Evolutionary conservation across 2,113 vertebrate species (phyloP).

Genomic region (Pithys albifrons): DNA sequence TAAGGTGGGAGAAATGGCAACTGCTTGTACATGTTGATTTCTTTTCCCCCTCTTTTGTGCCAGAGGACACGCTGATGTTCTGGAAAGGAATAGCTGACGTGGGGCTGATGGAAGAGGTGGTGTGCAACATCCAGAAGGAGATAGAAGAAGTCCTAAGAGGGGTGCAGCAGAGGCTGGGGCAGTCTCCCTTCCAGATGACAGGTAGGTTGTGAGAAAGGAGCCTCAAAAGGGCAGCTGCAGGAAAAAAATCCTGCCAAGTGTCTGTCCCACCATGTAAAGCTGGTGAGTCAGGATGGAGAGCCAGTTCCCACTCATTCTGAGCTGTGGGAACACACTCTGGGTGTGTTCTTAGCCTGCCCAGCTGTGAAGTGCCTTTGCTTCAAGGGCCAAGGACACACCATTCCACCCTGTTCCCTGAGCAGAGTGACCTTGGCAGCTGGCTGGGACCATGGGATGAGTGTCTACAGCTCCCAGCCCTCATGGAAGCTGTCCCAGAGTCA

Average conservation of each 20-base stretch:
- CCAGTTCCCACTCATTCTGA: accelerated
- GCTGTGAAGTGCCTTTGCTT: not conserved
- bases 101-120: slow-evolving; percentile 90
- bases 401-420: not conserved
- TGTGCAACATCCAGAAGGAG: slow-evolving; percentile 91
- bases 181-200: slow-evolving; percentile 83
- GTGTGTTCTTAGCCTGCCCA: not conserved
- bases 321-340: not conserved
- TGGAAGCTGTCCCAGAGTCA: not conserved
- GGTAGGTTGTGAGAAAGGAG: slow-evolving; percentile 73
- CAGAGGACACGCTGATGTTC: slow-evolving; percentile 88
- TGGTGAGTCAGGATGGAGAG: not conserved
- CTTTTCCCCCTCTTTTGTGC: not conserved
- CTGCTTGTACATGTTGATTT: not conserved
- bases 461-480: not conserved
- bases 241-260: not conserved
- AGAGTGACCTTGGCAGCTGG: not conserved
- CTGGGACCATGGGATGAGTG: not conserved
- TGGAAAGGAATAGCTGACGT: slow-evolving; percentile 92
- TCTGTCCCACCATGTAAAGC: not conserved
- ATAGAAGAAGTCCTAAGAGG: slow-evolving; percentile 85
- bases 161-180: slow-evolving; percentile 83
- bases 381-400: not conserved
- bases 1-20: not conserved
- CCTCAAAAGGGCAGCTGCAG: not conserved